Base-by-base conservation (phyloP, 2,113 vertebrate species). In the Siphamia tubifer region DNA sequence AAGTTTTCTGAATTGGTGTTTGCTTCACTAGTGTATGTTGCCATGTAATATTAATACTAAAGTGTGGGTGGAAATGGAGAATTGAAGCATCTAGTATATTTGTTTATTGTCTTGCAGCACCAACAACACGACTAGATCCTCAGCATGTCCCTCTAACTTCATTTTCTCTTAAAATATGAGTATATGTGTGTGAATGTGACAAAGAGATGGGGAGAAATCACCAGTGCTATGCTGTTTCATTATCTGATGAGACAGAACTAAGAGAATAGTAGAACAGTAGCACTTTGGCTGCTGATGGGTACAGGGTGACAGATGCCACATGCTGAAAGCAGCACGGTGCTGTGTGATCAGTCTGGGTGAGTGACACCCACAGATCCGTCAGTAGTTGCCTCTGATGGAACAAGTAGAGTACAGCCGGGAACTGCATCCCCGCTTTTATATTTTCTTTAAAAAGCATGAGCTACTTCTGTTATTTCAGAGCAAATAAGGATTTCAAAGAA, bases 381-480 rank as follows among this genome's bases (percentile, higher is more conserved):
- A 54, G 35, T 57, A 43, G 35, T 61, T 24, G n/a, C n/a, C n/a
- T 60, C 32, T 40, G 47, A 74, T 60, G 53, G 54, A 74, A 44
- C 44, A 36, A 58, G 9, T 30, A 49, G 45, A 60, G 47, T 8
- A 20, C 54, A 8, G 9, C 53, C 45, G 53, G 36, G 32, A 25
- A 47, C 45, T 34, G 45, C 6, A 9, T 4, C 23, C 8, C n/a
- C 7, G n/a, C 1, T 47, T 10, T 0, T 11, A 47, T 5, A 17
- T 27, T 45, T 25, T 56, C 43, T 28, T 58, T 1, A 51, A 44
- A 44, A 19, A 16, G 16, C 44, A 31, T 0, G 12, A 28, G 27
- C 54, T n/a, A n/a, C n/a, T n/a, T n/a, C n/a, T n/a, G n/a, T n/a
- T n/a, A n/a, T n/a, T n/a, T n/a, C n/a, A n/a, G n/a, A n/a, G n/a